A percentile compares a stretch with the other conserved stretches of the same genome.
Conservation (phyloP, 2,888 invertebrate genomes). For the Andrena dorsata region DNA sequence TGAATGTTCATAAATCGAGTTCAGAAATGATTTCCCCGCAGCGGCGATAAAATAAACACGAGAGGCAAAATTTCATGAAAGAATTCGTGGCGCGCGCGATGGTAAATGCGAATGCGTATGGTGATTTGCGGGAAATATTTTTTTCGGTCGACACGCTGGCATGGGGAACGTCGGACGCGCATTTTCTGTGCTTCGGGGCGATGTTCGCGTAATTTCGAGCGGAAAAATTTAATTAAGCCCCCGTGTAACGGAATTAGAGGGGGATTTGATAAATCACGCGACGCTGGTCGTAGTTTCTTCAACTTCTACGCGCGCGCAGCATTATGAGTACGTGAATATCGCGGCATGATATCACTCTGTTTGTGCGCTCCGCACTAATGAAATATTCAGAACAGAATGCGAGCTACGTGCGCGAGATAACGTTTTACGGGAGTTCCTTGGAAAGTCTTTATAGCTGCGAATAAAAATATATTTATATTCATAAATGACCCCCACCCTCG, state of each 20-base stretch:
- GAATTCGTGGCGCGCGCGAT: conserved; percentile 1
- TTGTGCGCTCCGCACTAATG: conserved; percentile 35
- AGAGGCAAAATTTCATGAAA: neutral
- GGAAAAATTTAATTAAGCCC: neutral
- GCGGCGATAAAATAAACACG: too few species aligned
- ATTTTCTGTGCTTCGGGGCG: neutral
- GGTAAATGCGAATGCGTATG: neutral
- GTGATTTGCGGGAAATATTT: neutral
- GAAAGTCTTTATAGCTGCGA: conserved; percentile 6
- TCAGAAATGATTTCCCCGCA: neutral
- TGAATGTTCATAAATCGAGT: neutral
- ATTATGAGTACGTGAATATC: conserved; percentile 25
- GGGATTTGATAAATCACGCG: neutral
- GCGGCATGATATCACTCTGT: conserved; percentile 33
- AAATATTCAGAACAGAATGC: conserved; percentile 44
- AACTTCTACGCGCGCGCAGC: conserved; percentile 20
- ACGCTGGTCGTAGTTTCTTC: neutral
- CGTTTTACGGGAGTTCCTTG: conserved; percentile 1
- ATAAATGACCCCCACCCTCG: conserved; percentile 6
- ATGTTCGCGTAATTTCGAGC: neutral
- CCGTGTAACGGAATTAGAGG: too few species aligned
- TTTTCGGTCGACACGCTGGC: neutral
- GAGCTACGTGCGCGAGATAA: conserved; percentile 26
- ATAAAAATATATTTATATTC: conserved; percentile 35
- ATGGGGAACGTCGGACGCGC: neutral